Evolutionary conservation across 2,113 vertebrate genomes (phyloP).

Genomic region (Tychaedon coryphoeus): DNA sequence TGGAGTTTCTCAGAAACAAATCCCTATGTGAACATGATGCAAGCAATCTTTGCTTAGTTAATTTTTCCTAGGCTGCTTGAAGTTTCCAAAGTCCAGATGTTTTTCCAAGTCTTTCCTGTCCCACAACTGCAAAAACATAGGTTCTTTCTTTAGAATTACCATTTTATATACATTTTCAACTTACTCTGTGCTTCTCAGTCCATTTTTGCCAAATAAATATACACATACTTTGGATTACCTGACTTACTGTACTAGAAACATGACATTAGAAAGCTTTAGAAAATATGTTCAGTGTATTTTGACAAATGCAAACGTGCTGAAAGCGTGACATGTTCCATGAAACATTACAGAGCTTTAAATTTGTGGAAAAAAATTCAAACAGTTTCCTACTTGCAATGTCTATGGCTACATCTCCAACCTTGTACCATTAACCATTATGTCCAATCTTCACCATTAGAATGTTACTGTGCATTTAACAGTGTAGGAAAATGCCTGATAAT

Average conservation of each 20-base stretch:
- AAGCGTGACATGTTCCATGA: rapidly evolving
- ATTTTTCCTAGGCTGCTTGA: neutral
- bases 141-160: neutral
- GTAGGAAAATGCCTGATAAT: neutral
- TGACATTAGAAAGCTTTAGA: neutral
- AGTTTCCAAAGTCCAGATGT: neutral
- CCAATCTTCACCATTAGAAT: neutral
- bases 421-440: neutral
- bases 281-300: neutral
- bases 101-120: neutral
- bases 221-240: neutral
- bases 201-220: neutral
- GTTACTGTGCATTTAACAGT: neutral
- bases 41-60: neutral
- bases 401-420: neutral
- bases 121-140: neutral
- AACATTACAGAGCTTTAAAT: neutral
- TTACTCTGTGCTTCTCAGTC: neutral
- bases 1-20: neutral
- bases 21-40: neutral
- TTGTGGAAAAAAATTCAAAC: neutral
- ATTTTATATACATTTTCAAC: neutral
- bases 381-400: neutral
- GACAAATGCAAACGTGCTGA: neutral
- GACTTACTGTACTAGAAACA: neutral